Conservation (phyloP, 2,888 invertebrate species). For the Teleiodes luculella region DNA sequence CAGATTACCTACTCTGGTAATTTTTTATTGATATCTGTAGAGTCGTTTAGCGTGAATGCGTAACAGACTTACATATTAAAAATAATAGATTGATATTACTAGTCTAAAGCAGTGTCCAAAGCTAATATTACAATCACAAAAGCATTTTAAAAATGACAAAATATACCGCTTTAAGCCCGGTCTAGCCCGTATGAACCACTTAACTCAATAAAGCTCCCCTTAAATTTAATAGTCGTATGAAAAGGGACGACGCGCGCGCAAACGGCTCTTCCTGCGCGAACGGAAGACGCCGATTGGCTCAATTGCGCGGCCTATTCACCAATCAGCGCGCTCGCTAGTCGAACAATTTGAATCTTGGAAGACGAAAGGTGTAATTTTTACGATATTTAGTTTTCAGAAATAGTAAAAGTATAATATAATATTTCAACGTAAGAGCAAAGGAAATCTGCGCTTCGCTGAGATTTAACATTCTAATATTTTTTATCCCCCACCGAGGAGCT, state of each 20-base stretch:
- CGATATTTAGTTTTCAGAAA: no score
- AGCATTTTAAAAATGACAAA: background rate
- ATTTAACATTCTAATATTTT: no score
- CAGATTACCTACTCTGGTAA: no score
- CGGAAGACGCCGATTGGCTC: conserved; percentile 76
- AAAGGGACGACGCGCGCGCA: conserved; percentile 57
- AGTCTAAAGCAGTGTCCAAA: no score
- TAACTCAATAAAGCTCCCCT: conserved; percentile 76
- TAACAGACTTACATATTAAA: no score
- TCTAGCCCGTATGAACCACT: conserved; percentile 65
- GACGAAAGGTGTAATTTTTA: background rate
- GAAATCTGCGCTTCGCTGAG: no score
- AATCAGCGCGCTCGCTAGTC: conserved; percentile 61
- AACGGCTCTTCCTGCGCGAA: conserved; percentile 70
- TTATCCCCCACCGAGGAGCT: no score
- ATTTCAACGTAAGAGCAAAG: no score
- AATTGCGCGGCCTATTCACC: conserved; percentile 71
- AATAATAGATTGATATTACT: no score
- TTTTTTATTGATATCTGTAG: no score
- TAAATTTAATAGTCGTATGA: conserved; percentile 75
- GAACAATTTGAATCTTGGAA: conserved; percentile 19
- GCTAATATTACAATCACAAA: background rate
- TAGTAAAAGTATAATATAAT: no score
- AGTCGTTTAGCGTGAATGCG: no score
- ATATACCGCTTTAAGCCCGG: background rate